Conservation (phyloP, 2,888 invertebrate species). For the Leptopilina drosophilae region DNA sequence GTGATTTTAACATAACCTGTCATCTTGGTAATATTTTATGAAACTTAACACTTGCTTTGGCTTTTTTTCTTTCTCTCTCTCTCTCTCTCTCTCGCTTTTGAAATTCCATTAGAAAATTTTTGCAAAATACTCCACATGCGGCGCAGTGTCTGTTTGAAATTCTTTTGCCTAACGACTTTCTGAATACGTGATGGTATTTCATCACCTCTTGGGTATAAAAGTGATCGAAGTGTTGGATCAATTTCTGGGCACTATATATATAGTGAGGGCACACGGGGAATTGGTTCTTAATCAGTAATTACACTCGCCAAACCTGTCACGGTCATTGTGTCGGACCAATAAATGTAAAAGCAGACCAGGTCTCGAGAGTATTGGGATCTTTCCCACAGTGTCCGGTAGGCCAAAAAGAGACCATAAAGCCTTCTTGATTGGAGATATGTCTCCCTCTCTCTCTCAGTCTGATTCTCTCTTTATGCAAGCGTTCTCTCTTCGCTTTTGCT, state of each 20-base stretch:
- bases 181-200: slow-evolving; percentile 20
- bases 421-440: slow-evolving; percentile 47
- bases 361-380: slow-evolving; percentile 53
- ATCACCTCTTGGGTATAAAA: not conserved
- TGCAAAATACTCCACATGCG: too few relatives aligned
- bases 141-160: not conserved
- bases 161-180: slow-evolving; percentile 13
- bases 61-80: too few relatives aligned
- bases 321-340: slow-evolving; percentile 44
- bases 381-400: slow-evolving; percentile 73
- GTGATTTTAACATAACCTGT: slow-evolving; percentile 6
- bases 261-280: not conserved
- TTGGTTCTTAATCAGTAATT: slow-evolving; percentile 59
- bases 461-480: slow-evolving; percentile 38
- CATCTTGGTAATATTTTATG: slow-evolving; percentile 2
- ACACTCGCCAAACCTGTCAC: slow-evolving; percentile 48
- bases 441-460: slow-evolving; percentile 46
- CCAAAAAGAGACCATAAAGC: slow-evolving; percentile 61
- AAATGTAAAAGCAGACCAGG: not conserved
- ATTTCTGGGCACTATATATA: not conserved
- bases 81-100: not conserved
- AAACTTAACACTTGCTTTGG: not conserved
- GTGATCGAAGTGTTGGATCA: slow-evolving; percentile 2
- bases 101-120: not conserved
- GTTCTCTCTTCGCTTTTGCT: not conserved